phyloP scores from a whole-genome alignment of 2,113 vertebrate species.

The Malaclemys terrapin region DNA sequence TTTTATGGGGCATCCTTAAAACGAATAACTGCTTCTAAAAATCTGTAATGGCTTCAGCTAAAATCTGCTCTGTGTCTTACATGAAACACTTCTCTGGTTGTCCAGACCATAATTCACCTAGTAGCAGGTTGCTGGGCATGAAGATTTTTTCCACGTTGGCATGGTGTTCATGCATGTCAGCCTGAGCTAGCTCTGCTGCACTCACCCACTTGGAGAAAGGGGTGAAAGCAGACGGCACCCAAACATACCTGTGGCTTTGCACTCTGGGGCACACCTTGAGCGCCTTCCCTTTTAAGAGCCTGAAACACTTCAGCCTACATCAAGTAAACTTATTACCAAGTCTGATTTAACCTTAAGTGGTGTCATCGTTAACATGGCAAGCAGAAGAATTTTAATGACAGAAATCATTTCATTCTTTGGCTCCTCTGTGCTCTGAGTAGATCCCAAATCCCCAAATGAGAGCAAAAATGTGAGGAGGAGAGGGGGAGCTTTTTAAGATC shows the following conservation, averaged over 20 bases:
- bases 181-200: neutral
- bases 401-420: slow-evolving; percentile 50
- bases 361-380: slow-evolving; percentile 52
- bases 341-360: slow-evolving; percentile 60
- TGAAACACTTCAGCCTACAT: slow-evolving; percentile 46
- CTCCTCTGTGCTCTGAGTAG: slow-evolving; percentile 56
- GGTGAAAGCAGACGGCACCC: neutral
- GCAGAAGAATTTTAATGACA: slow-evolving; percentile 65
- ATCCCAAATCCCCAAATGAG: slow-evolving; percentile 38
- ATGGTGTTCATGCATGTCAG: neutral
- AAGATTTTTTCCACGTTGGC: neutral
- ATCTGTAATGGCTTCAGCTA: neutral
- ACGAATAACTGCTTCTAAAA: neutral
- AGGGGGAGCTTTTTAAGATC: slow-evolving; percentile 55
- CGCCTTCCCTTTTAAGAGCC: slow-evolving; percentile 13
- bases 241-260: slow-evolving; percentile 30
- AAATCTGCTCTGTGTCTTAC: neutral
- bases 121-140: neutral
- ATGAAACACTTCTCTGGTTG: neutral
- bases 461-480: neutral
- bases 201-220: neutral
- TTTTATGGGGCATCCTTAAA: neutral
- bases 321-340: slow-evolving; percentile 70
- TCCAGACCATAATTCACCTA: neutral
- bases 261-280: slow-evolving; percentile 31